phyloP scores from a whole-genome alignment of 2,888 invertebrate genomes.

The Drosophila paucipuncta region DNA sequence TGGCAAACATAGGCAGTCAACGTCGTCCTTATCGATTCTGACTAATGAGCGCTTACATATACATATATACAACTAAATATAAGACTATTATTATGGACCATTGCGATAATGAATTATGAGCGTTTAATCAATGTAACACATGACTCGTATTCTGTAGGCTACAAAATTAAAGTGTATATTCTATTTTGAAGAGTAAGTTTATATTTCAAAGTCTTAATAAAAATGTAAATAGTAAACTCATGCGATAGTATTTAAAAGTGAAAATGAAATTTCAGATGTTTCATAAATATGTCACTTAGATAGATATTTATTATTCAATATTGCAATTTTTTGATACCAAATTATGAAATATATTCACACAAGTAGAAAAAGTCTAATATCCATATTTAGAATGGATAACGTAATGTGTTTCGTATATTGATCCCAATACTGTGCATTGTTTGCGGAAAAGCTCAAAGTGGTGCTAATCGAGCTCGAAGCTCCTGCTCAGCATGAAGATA shows the following conservation, averaged over 20 bases:
- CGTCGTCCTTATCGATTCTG: conserved; percentile 20
- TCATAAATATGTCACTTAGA: background rate
- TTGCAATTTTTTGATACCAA: background rate
- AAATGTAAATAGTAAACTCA: background rate
- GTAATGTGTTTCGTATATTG: conserved; percentile 58
- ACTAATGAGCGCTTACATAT: conserved; percentile 36
- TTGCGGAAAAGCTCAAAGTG: background rate
- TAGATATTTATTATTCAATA: background rate
- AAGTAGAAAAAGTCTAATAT: background rate
- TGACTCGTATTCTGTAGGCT: background rate
- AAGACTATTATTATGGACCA: conserved; percentile 36
- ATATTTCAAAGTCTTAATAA: background rate
- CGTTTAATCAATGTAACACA: conserved; percentile 25
- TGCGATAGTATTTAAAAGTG: background rate
- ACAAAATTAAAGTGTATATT: background rate
- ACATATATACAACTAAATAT: conserved; percentile 17
- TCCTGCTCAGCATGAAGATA: background rate
- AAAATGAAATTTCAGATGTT: background rate
- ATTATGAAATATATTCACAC: background rate
- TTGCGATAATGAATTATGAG: conserved; percentile 33
- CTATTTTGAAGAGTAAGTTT: background rate
- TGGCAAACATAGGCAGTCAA: conserved; percentile 12
- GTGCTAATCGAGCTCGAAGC: fast-evolving
- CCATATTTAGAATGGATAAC: conserved; percentile 63
- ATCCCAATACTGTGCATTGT: conserved; percentile 22